Conservation (phyloP, 2,113 vertebrate species). For the Heloderma charlesbogerti region DNA sequence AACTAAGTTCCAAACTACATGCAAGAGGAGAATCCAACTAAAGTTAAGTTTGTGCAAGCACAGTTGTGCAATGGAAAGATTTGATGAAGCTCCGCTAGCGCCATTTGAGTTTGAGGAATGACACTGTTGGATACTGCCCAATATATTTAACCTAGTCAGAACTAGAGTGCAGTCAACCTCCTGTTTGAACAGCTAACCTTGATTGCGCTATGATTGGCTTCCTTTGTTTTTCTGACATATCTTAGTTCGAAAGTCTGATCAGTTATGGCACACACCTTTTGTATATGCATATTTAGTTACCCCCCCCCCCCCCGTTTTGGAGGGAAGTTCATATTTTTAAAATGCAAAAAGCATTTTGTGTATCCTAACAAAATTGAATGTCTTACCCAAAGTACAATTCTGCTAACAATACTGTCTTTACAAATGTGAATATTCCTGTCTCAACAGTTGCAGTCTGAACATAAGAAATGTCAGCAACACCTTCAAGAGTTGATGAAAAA, state of each 20-base stretch:
- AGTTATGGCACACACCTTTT: not conserved
- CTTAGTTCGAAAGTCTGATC: not conserved
- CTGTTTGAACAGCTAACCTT: not conserved
- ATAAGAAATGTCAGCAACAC: slow-evolving; percentile 88
- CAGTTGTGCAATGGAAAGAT: too few species aligned
- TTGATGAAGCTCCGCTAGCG: too few species aligned
- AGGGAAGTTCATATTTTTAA: not conserved
- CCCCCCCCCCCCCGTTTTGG: not conserved
- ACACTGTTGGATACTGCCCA: too few species aligned
- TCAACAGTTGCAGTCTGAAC: slow-evolving; percentile 87
- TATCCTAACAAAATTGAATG: not conserved
- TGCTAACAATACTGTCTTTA: not conserved
- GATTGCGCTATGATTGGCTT: slow-evolving; percentile 30
- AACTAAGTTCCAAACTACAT: too few species aligned
- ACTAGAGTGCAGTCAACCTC: not conserved
- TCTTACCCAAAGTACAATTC: not conserved
- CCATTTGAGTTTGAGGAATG: too few species aligned
- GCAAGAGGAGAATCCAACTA: too few species aligned
- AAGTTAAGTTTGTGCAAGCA: too few species aligned
- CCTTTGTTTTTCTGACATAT: slow-evolving; percentile 6
- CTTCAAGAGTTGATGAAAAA: slow-evolving; percentile 87
- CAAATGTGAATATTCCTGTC: slow-evolving; percentile 55
- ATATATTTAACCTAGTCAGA: not conserved
- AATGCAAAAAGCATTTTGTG: not conserved
- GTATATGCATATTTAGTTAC: not conserved